Evolutionary conservation across 2,113 vertebrate genomes (phyloP), one percentile per base, ranked within the genome.

Genomic region (Strix uralensis): DNA sequence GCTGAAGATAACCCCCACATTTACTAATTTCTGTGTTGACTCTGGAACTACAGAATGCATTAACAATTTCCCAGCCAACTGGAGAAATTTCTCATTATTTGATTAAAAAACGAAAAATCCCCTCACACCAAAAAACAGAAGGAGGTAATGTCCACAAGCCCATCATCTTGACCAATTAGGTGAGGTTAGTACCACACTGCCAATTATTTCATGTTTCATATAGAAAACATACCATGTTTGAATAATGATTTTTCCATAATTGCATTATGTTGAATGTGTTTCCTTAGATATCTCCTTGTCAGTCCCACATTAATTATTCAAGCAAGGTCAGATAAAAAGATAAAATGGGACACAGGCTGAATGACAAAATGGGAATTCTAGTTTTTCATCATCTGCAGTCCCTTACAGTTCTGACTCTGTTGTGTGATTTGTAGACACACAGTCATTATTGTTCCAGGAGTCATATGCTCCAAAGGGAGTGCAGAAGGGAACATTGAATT

Each of bases 221-320:
- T 14, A 79, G 44, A 66, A 89, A 84, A 79, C 23, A 55, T 9
- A 74, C 7, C 7, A 42, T 27, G 15, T 47, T 88, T 78, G 55
- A 78, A 88, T 80, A 9, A 72, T 13, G 51, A 9, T 81, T 94
- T 84, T 85, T 75, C 36, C 19, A 9, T 51, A 69, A 94, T 49
- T 81, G 20, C 11, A 72, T 81, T 38, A 61, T 15, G 13, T 69
- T 81, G 58, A 82, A 49, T 82, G 65, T 80, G 52, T 77, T 86
- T 83, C 47, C 21, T 65, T 13, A 74, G 70, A 25, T 38, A 84
- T 26, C 49, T 65, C 57, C 44, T 87, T 65, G 42, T n/a, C 20
- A 65, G 46, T 67, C 25, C 27, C 40, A 11, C 6, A 49, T 93
- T 88, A 95, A 96, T 95, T 94, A 95, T 94, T 97, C 75, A 96